phyloP scores from a whole-genome alignment of 2,113 vertebrate genomes.

The Ovis aries region ARS-UI_Ramb_v3.0 NC_056066.1:8882501-8883000 shows the following conservation, averaged over 20 bases:
- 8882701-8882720: conserved; percentile 29
- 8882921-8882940: conserved; percentile 60
- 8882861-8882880: conserved; percentile 53
- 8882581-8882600: neutral
- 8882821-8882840: conserved; percentile 45
- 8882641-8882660: conserved; percentile 1
- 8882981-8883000: conserved; percentile 81
- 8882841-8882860: neutral
- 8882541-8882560: neutral
- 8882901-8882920: conserved; percentile 47
- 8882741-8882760: conserved; percentile 33
- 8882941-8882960: conserved; percentile 74
- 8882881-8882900: conserved; percentile 57
- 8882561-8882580: neutral
- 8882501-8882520: neutral
- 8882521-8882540: conserved; percentile 23
- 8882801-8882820: conserved; percentile 53
- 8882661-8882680: neutral
- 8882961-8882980: conserved; percentile 80
- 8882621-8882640: conserved; percentile 35
- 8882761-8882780: conserved; percentile 54
- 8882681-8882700: neutral
- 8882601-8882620: conserved; percentile 4
- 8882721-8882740: conserved; percentile 40
- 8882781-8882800: conserved; percentile 49